Base-by-base conservation (phyloP, 2,113 vertebrate genomes). In the Boulengeromyrus knoepffleri region DNA sequence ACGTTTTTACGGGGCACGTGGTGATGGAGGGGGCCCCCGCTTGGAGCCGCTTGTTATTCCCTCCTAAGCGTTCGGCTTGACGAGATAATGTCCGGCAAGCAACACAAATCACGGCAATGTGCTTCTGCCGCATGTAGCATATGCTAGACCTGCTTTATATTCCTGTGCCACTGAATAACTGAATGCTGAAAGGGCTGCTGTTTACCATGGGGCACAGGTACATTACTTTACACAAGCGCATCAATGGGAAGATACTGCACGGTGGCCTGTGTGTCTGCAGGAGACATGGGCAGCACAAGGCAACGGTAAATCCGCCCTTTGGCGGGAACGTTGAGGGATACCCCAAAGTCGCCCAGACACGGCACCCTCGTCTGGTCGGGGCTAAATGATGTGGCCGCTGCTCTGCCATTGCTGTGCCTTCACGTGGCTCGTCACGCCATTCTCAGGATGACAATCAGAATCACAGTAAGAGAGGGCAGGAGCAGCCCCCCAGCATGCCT, bases 1-100 rank as follows among this genome's bases (percentile, higher is more conserved):
- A 92, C 92, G 94, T 93, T 94, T 94, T 45, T 90, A 88, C 92
- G 94, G 94, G 95, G 94, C 94, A 93, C 94, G 93, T 93, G 93
- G 90, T 27, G 77, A 88, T 49, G 91, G 89, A 58, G 92, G 90
- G 74, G 36, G 12, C 5, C 27, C 49, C 88, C 89, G 39, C 91
- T 93, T 70, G 88, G 91, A 91, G 21, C 53, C 31, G 89, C 92
- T 93, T 93, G 92, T 94, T 94, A 94, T 90, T 93, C 91, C 93
- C 94, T 94, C 91, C 85, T 89, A 92, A 94, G 93, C 91, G 93
- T 92, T 91, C 92, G 94, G 91, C 91, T 88, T 88, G 91, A 90
- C 36, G 3, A 39, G 46, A 88, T n/a, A 52, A 66, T 88, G 87
- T 88, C 53, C 53, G 17, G 53, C 53, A 66, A 88, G 39, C 87